Evolutionary conservation across 2,888 invertebrate species (phyloP).

Genomic region (Pteria penguin): DNA sequence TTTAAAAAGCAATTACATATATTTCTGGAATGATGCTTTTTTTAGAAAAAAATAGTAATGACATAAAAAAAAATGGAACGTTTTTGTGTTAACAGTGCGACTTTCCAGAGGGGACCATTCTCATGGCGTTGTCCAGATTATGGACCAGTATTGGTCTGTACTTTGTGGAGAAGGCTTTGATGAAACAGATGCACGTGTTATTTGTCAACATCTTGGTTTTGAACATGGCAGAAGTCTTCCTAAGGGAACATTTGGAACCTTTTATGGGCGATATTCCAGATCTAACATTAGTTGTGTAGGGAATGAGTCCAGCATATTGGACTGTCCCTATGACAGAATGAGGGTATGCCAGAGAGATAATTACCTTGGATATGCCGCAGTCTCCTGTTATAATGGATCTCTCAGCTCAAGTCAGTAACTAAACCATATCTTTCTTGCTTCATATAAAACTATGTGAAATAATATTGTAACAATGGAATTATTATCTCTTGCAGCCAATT

Average conservation of each 20-base stretch:
- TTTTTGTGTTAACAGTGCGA: constrained; percentile 46
- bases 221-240: constrained; percentile 59
- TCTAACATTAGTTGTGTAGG: constrained; percentile 64
- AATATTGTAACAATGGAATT: too few species aligned
- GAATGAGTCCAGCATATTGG: constrained; percentile 56
- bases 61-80: not conserved
- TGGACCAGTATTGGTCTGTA: constrained; percentile 61
- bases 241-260: constrained; percentile 63
- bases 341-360: constrained; percentile 56
- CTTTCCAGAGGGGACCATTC: constrained; percentile 62
- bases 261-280: constrained; percentile 56
- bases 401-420: constrained; percentile 59
- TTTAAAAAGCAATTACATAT: not conserved
- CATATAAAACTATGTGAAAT: too few species aligned
- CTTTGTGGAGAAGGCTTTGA: constrained; percentile 69
- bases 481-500: too few species aligned
- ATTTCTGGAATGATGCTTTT: not conserved
- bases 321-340: constrained; percentile 59
- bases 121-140: constrained; percentile 64
- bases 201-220: constrained; percentile 61
- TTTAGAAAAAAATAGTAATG: too few species aligned
- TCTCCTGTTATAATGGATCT: constrained; percentile 65
- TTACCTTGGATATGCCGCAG: constrained; percentile 66
- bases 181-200: constrained; percentile 62
- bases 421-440: too few species aligned